A percentile compares a stretch with the other conserved stretches of the same genome.
These are phyloP conservation scores for Brachyptera risi DNA, from an alignment of 2,888 invertebrate genomes.

Conservation along the genomic window DNA sequence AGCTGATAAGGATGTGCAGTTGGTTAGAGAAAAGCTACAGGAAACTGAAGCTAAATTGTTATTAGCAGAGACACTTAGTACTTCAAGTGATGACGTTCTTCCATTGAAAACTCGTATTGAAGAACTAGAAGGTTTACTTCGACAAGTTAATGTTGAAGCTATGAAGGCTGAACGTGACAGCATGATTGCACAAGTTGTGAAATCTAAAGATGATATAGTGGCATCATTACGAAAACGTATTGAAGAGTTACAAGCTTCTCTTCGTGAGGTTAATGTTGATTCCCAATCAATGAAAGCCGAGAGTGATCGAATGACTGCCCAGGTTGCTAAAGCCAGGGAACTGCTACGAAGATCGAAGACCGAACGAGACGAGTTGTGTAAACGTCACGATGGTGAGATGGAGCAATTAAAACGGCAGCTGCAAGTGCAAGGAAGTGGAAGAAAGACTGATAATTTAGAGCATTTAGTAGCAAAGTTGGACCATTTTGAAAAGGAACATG, in stretches of 20 bases:
- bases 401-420: neutral
- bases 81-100: too few species aligned
- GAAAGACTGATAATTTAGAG: neutral
- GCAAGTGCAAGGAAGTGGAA: neutral
- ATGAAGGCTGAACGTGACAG: too few species aligned
- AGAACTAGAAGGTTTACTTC: too few species aligned
- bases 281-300: conserved; percentile 1
- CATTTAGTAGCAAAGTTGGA: neutral
- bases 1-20: too few species aligned
- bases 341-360: conserved; percentile 13
- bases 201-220: conserved; percentile 25
- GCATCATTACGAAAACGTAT: conserved; percentile 5
- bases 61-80: neutral
- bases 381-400: neutral
- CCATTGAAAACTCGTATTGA: too few species aligned
- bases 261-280: conserved; percentile 10
- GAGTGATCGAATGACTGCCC: conserved; percentile 4
- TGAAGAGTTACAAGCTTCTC: conserved; percentile 12
- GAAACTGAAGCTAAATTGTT: neutral
- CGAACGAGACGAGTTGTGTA: conserved; percentile 11
- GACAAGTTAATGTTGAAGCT: too few species aligned
- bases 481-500: neutral
- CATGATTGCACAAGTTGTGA: too few species aligned
- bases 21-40: too few species aligned
- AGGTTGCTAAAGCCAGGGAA: conserved; percentile 24